A percentile compares a stretch with the other conserved stretches of the same genome.
Evolutionary conservation across 2,113 vertebrate species (phyloP).

Genomic region (Heliornis fulica): DNA sequence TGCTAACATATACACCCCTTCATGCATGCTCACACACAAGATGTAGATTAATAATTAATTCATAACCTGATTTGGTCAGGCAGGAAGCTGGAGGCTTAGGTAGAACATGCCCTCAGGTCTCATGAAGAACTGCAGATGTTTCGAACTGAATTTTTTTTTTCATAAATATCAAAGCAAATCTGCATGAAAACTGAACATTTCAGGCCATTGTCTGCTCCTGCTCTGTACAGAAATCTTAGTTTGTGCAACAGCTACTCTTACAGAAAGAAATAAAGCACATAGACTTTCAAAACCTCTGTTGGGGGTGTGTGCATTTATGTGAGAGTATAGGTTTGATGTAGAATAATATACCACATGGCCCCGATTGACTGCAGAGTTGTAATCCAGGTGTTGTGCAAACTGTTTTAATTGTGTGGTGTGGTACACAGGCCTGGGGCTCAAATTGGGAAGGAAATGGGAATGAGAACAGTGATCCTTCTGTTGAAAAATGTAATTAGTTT

Average conservation of each 20-base stretch:
- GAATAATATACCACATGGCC: constrained; percentile 42
- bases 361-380: background rate
- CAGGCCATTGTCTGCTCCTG: background rate
- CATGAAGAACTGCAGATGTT: background rate
- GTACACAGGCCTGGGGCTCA: background rate
- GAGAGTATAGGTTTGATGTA: background rate
- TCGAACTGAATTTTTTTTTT: background rate
- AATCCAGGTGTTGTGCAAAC: constrained; percentile 65
- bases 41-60: background rate
- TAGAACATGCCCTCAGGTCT: background rate
- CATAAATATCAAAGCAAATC: background rate
- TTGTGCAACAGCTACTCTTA: background rate
- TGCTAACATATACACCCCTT: background rate
- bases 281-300: background rate
- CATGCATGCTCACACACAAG: background rate
- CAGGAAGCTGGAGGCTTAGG: background rate
- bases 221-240: background rate
- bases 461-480: constrained; percentile 44
- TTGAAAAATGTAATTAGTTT: constrained; percentile 49
- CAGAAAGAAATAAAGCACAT: background rate
- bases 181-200: background rate
- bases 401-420: constrained; percentile 57
- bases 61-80: background rate
- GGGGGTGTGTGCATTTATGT: background rate
- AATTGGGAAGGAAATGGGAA: constrained; percentile 23